Evolutionary conservation across 2,888 invertebrate species (phyloP).

Genomic region (Cephalotes varians): DNA sequence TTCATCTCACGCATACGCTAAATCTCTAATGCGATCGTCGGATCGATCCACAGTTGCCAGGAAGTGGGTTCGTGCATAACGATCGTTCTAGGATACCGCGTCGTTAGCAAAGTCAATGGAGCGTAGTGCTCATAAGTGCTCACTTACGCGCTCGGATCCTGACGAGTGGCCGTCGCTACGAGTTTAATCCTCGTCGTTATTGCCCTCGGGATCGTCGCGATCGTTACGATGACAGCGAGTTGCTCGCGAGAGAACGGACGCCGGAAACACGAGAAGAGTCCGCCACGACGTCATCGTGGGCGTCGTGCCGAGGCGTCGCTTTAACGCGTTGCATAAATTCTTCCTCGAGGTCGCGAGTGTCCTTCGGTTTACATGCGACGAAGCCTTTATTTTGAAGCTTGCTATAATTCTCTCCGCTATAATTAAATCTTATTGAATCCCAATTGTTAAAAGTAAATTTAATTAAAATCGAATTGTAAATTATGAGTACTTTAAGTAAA

Average conservation of each 20-base stretch:
- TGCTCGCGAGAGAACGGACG: slow-evolving; percentile 3
- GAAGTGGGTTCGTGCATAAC: slow-evolving; percentile 4
- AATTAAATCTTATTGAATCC: slow-evolving; percentile 14
- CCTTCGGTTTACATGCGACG: not conserved
- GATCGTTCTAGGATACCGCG: slow-evolving; percentile 45
- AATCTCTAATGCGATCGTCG: slow-evolving; percentile 8
- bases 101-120: slow-evolving; percentile 64
- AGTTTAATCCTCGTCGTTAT: slow-evolving; percentile 69
- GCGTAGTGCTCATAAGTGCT: slow-evolving; percentile 67
- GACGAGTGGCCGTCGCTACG: slow-evolving; percentile 68
- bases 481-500: not conserved
- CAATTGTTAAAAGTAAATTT: not conserved
- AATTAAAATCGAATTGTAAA: not conserved
- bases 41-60: slow-evolving; percentile 1
- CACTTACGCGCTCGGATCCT: slow-evolving; percentile 67
- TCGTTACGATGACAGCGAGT: slow-evolving; percentile 55
- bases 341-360: slow-evolving; percentile 30
- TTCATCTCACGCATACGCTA: slow-evolving; percentile 8
- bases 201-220: slow-evolving; percentile 47
- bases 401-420: not conserved
- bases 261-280: slow-evolving; percentile 21
- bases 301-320: slow-evolving; percentile 79
- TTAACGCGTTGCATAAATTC: slow-evolving; percentile 81
- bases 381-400: not conserved
- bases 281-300: slow-evolving; percentile 71